These are phyloP conservation scores for Microcebus jonahi DNA, from an alignment of 2,113 vertebrate species.

Conservation along the genomic window DNA sequence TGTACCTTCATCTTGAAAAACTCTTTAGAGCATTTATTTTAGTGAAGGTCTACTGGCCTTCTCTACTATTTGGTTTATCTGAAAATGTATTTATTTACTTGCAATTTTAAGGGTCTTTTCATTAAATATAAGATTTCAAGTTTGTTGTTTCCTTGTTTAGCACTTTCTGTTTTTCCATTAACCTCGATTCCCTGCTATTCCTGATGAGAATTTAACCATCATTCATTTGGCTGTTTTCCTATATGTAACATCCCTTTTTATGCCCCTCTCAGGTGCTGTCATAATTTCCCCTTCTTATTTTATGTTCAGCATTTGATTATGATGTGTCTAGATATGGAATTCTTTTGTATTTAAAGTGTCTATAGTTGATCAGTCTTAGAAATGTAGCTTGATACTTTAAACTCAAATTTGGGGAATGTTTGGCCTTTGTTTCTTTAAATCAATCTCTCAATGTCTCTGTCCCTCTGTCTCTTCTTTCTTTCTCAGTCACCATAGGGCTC, in stretches of 20 bases:
- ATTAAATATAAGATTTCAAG: background rate
- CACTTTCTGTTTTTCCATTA: background rate
- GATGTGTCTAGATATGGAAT: background rate
- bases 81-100: background rate
- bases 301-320: background rate
- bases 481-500: background rate
- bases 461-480: background rate
- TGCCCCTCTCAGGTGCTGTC: background rate
- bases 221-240: background rate
- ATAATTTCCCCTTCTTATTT: background rate
- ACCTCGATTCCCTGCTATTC: background rate
- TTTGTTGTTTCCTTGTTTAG: background rate
- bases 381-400: background rate
- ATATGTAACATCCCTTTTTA: background rate
- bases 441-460: background rate
- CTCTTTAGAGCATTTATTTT: background rate
- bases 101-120: background rate
- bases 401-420: background rate
- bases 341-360: background rate
- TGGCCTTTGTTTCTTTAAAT: background rate
- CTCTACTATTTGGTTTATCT: background rate
- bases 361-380: background rate
- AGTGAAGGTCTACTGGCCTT: background rate
- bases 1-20: background rate
- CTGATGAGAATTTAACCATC: background rate